phyloP scores from a whole-genome alignment of 1,140 invertebrate genomes.

The Scaptomyza montana region DNA sequence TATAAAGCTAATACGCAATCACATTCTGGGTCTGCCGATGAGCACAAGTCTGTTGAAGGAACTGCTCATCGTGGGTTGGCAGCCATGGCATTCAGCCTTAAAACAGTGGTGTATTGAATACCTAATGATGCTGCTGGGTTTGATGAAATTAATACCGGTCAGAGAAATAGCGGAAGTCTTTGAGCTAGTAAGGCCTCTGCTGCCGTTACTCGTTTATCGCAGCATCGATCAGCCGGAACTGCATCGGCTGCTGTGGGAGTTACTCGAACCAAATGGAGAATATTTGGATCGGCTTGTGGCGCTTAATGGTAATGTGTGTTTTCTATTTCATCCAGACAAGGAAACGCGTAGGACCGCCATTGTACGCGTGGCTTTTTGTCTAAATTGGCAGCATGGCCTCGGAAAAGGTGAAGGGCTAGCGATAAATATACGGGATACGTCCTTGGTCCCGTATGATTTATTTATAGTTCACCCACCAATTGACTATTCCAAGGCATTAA shows the following conservation, averaged over 20 bases:
- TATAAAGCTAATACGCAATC: conserved; percentile 27
- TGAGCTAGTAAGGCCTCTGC: conserved; percentile 41
- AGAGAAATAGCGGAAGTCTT: conserved; percentile 35
- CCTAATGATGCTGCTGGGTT: conserved; percentile 45
- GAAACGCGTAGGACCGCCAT: conserved; percentile 49
- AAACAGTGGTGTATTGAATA: conserved; percentile 51
- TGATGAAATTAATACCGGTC: neutral
- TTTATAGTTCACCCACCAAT: conserved; percentile 37
- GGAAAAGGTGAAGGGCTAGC: neutral
- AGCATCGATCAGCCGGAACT: conserved; percentile 27
- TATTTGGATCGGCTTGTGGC: conserved; percentile 39
- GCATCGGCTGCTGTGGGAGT: conserved; percentile 36
- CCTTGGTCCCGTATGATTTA: conserved; percentile 37
- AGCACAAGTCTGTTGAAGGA: conserved; percentile 44
- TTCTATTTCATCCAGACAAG: conserved; percentile 51
- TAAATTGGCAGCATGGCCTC: neutral
- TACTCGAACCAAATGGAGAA: conserved; percentile 50
- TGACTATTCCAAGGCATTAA: conserved; percentile 43
- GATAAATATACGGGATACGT: neutral
- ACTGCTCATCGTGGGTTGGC: conserved; percentile 41
- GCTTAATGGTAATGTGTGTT: conserved; percentile 52
- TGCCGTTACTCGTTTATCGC: conserved; percentile 58
- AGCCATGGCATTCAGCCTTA: neutral
- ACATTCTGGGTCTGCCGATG: conserved; percentile 69
- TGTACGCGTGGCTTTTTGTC: conserved; percentile 28